Evolutionary conservation across 2,888 invertebrate species (phyloP).

Genomic region (Synanthedon vespiformis): DNA sequence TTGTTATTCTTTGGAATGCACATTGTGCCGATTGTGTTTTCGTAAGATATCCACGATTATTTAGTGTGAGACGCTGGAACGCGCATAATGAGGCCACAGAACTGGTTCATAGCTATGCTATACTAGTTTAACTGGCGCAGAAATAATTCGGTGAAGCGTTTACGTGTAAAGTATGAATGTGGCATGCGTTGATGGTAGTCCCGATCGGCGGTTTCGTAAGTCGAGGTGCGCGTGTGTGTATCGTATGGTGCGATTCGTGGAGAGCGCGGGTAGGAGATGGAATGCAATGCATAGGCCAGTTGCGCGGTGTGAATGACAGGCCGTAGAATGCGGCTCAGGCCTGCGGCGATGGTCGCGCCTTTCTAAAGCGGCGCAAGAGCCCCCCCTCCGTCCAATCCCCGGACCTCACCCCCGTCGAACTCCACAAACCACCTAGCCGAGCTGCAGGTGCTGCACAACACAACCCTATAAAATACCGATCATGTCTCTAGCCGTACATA

Average conservation of each 20-base stretch:
- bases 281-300: constrained; percentile 70
- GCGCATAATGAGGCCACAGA: constrained; percentile 53
- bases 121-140: constrained; percentile 45
- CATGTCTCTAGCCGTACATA: constrained; percentile 62
- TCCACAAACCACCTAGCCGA: constrained; percentile 32
- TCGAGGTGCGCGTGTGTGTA: constrained; percentile 38
- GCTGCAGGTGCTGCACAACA: constrained; percentile 64
- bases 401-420: constrained; percentile 39
- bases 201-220: constrained; percentile 46
- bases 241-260: constrained; percentile 36
- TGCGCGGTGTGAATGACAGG: constrained; percentile 70
- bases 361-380: constrained; percentile 67
- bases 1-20: constrained; percentile 61
- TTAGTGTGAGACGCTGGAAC: constrained; percentile 37
- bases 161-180: constrained; percentile 42
- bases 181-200: constrained; percentile 38
- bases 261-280: constrained; percentile 56
- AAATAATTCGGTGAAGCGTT: constrained; percentile 57
- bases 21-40: constrained; percentile 36
- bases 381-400: constrained; percentile 30
- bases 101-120: constrained; percentile 58
- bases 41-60: constrained; percentile 27
- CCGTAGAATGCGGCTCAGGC: constrained; percentile 70
- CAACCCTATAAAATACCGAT: constrained; percentile 69
- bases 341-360: constrained; percentile 70